Evolutionary conservation across 2,113 vertebrate species (phyloP).

Genomic region (Pachycephala philippinensis): DNA sequence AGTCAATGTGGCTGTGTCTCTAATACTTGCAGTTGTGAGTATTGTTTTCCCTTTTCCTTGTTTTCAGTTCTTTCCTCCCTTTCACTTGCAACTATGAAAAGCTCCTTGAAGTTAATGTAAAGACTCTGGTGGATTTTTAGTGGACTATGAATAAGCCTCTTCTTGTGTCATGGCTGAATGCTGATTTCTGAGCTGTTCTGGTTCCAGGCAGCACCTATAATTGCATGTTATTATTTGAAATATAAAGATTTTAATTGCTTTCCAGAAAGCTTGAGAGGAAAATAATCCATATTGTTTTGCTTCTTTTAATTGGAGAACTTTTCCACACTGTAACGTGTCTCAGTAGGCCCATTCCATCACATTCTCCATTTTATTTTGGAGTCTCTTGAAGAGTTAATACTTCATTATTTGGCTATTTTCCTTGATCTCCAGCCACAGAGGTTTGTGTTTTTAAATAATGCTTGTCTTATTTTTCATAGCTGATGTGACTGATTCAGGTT

Average conservation of each 20-base stretch:
- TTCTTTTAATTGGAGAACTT: background rate
- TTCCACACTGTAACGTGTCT: background rate
- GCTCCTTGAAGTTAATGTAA: background rate
- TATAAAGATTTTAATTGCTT: slow-evolving; percentile 13
- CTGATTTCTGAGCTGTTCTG: slow-evolving; percentile 1
- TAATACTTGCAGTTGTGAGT: background rate
- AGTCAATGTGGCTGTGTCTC: background rate
- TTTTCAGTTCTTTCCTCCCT: background rate
- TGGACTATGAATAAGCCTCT: background rate
- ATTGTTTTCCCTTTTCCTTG: background rate
- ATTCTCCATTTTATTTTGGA: background rate
- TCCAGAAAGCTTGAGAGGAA: background rate
- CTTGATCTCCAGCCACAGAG: background rate
- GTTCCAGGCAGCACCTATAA: background rate
- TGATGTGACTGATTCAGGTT: slow-evolving; percentile 34
- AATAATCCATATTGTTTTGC: slow-evolving; percentile 7
- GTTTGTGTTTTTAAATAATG: slow-evolving; percentile 1
- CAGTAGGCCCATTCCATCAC: background rate
- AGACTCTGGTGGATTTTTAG: background rate
- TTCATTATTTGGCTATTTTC: background rate
- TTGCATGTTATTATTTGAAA: background rate
- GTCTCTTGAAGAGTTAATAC: background rate
- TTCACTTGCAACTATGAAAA: background rate
- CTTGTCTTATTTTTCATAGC: slow-evolving; percentile 19
- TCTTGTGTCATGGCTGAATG: background rate